Conservation (phyloP, 64 coral and sea anemone species). For the Actinia equina region DNA sequence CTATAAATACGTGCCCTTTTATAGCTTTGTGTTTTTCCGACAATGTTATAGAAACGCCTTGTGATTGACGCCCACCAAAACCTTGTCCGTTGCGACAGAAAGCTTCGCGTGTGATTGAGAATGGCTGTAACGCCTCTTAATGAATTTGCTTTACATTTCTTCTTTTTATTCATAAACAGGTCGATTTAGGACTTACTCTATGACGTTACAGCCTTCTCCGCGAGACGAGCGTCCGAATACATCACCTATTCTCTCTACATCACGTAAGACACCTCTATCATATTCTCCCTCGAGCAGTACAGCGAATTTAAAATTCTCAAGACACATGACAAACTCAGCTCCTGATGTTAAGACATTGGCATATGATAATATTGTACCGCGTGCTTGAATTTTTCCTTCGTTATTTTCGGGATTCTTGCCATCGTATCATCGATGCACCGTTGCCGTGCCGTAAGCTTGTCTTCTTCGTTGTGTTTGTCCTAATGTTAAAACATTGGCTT, state of each 20-base stretch:
- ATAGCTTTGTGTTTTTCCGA: too few species aligned
- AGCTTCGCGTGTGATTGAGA: too few species aligned
- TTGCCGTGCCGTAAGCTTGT: not conserved
- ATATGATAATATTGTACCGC: not conserved
- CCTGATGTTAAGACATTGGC: conserved; percentile 45
- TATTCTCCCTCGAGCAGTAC: not conserved
- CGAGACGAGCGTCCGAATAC: conserved; percentile 1
- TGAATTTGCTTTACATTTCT: not conserved
- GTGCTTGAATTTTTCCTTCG: not conserved
- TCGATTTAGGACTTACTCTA: not conserved
- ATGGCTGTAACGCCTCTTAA: too few species aligned
- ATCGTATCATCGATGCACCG: not conserved
- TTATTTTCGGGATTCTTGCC: not conserved
- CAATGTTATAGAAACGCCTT: too few species aligned
- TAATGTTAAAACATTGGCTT: not conserved
- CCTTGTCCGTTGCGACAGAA: too few species aligned
- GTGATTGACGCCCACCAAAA: too few species aligned
- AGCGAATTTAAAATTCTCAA: conserved; percentile 38
- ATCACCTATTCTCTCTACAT: conserved; percentile 1
- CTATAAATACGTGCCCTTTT: too few species aligned
- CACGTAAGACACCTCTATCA: not conserved
- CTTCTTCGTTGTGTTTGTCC: not conserved
- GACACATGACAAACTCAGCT: conserved; percentile 50
- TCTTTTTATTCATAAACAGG: not conserved
- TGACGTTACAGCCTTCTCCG: not conserved